These are phyloP conservation scores for Cheilinus undulatus DNA, from an alignment of 2,113 vertebrate species.

Conservation along the genomic window DNA sequence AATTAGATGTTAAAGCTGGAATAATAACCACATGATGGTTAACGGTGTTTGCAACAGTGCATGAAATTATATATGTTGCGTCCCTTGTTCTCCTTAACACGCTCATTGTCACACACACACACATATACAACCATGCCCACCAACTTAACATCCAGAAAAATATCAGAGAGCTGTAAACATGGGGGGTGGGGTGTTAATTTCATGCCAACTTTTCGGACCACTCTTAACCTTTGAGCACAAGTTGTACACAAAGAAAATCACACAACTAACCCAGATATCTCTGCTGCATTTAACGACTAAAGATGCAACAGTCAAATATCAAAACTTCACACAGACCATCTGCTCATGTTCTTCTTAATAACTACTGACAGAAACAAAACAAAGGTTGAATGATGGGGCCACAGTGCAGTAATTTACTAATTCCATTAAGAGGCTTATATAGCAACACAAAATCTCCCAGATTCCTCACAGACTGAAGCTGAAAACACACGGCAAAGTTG, in stretches of 20 bases:
- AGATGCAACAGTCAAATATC: not conserved
- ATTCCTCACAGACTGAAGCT: constrained; percentile 11
- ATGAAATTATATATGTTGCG: not conserved
- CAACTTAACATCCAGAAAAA: not conserved
- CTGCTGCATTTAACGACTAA: not conserved
- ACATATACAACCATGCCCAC: too few relatives aligned
- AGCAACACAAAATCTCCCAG: not conserved
- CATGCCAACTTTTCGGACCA: not conserved
- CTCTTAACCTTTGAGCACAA: not conserved
- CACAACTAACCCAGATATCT: not conserved
- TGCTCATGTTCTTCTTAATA: not conserved
- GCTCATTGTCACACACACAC: not conserved
- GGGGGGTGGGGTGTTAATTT: not conserved
- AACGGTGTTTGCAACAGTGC: too few relatives aligned
- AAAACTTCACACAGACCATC: not conserved
- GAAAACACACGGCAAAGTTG: constrained; percentile 17
- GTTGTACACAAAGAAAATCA: not conserved
- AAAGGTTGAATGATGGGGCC: not conserved
- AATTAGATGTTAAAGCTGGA: too few relatives aligned
- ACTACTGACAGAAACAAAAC: not conserved
- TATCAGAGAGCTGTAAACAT: not conserved
- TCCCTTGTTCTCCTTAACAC: not conserved
- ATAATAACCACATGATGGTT: too few relatives aligned
- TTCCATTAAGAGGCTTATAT: constrained; percentile 22
- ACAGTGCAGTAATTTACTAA: not conserved